phyloP scores from a whole-genome alignment of 2,888 invertebrate genomes.

The Schizaphis graminum region DNA sequence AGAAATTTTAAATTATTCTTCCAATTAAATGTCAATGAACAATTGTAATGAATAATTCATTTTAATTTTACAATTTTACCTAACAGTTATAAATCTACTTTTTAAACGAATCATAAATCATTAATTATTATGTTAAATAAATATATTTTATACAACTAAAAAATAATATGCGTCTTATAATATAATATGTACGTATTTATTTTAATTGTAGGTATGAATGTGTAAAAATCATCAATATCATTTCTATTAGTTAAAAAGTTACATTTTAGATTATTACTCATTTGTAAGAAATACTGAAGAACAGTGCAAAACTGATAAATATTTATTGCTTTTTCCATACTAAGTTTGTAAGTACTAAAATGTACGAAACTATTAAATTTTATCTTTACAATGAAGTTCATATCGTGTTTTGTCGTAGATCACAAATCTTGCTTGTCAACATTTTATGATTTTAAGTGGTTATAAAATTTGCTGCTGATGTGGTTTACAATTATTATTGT shows the following conservation, averaged over 20 bases:
- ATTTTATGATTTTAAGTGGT: constrained; percentile 1
- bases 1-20: neutral
- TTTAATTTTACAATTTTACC: neutral
- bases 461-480: neutral
- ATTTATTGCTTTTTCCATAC: constrained; percentile 37
- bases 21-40: neutral
- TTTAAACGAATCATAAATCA: too few relatives aligned
- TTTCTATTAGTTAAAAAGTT: neutral
- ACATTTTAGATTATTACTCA: neutral
- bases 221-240: neutral
- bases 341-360: constrained; percentile 18
- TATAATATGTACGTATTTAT: neutral
- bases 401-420: constrained; percentile 32
- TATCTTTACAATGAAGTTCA: constrained; percentile 7
- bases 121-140: too few relatives aligned
- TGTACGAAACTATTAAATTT: constrained; percentile 25
- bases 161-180: neutral
- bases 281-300: neutral
- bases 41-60: neutral
- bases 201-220: neutral
- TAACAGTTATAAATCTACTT: neutral
- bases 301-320: neutral
- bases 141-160: neutral
- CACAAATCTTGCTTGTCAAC: neutral
- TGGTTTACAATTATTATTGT: neutral